A percentile compares a stretch with the other conserved stretches of the same genome.
These are phyloP conservation scores for Enteromius paludinosus DNA, from an alignment of 2,797 vertebrate genomes.

Conservation along the genomic window DNA sequence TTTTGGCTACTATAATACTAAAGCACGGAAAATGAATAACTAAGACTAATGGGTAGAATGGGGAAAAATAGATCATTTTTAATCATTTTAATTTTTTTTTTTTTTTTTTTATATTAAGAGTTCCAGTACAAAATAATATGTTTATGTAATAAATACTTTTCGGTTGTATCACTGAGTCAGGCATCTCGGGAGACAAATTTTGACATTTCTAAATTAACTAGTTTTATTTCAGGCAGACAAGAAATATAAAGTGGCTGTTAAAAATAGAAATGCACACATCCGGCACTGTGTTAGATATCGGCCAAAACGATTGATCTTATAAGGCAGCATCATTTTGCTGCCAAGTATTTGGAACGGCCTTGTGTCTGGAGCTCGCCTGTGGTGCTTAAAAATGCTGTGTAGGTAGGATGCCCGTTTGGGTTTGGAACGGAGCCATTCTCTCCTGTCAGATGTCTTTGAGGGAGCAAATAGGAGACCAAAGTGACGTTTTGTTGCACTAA, in stretches of 20 bases:
- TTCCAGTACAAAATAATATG: background rate
- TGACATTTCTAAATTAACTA: conserved; percentile 16
- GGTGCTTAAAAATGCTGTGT: conserved; percentile 22
- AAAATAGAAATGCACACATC: conserved; percentile 26
- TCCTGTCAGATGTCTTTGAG: conserved; percentile 39
- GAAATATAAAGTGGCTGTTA: conserved; percentile 5
- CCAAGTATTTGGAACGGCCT: conserved; percentile 14
- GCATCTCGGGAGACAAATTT: background rate
- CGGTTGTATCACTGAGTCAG: background rate
- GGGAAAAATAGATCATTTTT: background rate
- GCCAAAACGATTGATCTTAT: conserved; percentile 13
- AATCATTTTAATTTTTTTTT: background rate
- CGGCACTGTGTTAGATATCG: background rate
- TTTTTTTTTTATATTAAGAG: background rate
- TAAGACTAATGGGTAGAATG: background rate
- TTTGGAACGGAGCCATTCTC: conserved; percentile 39
- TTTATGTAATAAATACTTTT: background rate
- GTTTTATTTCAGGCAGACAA: background rate
- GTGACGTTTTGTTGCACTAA: conserved; percentile 31
- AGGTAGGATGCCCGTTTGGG: conserved; percentile 2
- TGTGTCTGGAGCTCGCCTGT: conserved; percentile 3
- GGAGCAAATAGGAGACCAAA: conserved; percentile 41
- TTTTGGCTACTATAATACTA: background rate
- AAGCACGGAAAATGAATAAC: background rate
- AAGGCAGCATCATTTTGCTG: conserved; percentile 24